These are phyloP conservation scores for Boloria selene DNA, from an alignment of 2,888 invertebrate species.

Conservation along the genomic window DNA sequence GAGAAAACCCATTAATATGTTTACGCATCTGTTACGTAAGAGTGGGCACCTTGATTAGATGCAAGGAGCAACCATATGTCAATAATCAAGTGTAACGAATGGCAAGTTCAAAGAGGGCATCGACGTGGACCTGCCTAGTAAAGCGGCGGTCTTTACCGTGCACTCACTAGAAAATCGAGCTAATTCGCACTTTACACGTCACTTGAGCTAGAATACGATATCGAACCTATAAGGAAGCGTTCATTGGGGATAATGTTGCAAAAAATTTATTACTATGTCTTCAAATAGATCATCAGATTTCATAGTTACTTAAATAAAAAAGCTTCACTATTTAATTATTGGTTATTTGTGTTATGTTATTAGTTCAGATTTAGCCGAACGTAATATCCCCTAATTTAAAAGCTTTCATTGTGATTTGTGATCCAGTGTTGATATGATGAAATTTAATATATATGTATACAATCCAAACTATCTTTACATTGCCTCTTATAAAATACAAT, in stretches of 20 bases:
- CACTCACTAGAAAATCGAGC: constrained; percentile 67
- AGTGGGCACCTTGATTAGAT: constrained; percentile 43
- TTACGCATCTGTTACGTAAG: constrained; percentile 55
- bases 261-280: background rate
- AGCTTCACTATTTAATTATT: no score
- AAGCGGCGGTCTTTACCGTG: constrained; percentile 55
- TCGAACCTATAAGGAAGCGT: constrained; percentile 33
- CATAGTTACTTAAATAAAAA: no score
- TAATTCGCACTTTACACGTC: constrained; percentile 56
- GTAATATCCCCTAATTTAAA: no score
- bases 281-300: no score
- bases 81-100: constrained; percentile 75
- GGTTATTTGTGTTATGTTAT: no score
- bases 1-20: constrained; percentile 1
- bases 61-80: constrained; percentile 57
- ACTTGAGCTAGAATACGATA: constrained; percentile 50
- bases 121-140: constrained; percentile 55
- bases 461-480: no score
- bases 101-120: constrained; percentile 76
- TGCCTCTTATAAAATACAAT: background rate
- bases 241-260: constrained; percentile 16
- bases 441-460: no score
- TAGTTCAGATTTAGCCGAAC: no score
- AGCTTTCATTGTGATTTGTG: no score
- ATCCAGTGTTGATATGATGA: no score